Base-by-base conservation (phyloP, 2,888 invertebrate species). In the Cheilosia urbana region DNA sequence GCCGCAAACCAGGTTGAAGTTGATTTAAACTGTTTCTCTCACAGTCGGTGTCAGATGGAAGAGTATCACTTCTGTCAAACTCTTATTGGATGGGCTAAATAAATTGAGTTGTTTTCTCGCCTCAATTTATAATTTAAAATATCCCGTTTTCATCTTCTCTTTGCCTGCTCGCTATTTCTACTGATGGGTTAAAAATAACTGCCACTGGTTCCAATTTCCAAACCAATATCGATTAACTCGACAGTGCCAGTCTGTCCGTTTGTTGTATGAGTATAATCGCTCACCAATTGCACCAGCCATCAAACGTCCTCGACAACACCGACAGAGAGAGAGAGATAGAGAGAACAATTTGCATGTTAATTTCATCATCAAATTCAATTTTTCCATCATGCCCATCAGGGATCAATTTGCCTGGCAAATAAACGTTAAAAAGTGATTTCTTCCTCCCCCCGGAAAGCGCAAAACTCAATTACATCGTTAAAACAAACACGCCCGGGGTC, bases 371-470 rank as follows among this genome's bases (percentile, higher is more conserved):
- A 84, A 84, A 84, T 84, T 80, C 80, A 84, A 84, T 84, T 84
- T 71, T 60, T 51, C 58, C 69, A 69, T 13, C 51, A 79, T 66
- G 69, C 13, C 55, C 83, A 83, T 83, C 68, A 65, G 57, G 63
- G 83, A 73, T 83, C 78, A 78, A 65, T 88, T 73, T 69, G 63
- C 75, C 78, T 66, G 57, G 78, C 83, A 88, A 87, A 87, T 85
- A 89, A 89, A 87, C 87, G 62, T 78, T 68, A 83, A 78, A 81
- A 78, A 62, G 62, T 89, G 89, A 90, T 90, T 90, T 88, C 89
- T 87, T 88, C 83, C 79, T 88, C 83, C 81, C 81, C 85, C 13
- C 9, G 13, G 4, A 13, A 21, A 51, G 34, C 11, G 34, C 24
- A 63, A 57, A 73, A 57, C 34, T 57, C 73, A 78, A 83, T 83